Conservation (phyloP, 2,888 invertebrate species). For the Dasysyrphus tricinctus region DNA sequence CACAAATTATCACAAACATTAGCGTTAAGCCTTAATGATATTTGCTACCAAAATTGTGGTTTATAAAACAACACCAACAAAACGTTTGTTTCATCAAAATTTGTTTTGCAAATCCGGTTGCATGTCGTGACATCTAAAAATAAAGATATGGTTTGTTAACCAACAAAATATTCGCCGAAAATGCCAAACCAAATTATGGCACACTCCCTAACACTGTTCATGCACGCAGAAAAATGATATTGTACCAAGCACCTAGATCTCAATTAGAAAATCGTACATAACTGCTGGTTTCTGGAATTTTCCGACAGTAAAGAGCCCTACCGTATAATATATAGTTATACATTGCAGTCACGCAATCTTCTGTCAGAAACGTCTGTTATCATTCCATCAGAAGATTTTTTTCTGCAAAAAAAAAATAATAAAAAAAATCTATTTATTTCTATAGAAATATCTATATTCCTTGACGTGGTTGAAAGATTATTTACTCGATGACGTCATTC, state of each 20-base stretch:
- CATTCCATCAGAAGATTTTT: conserved; percentile 8
- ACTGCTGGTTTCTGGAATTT: conserved; percentile 34
- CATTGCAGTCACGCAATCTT: conserved; percentile 58
- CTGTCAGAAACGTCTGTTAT: conserved; percentile 19
- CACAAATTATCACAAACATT: too few species aligned
- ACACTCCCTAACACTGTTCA: conserved; percentile 30
- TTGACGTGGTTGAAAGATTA: conserved; percentile 35
- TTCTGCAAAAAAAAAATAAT: not conserved
- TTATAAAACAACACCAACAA: too few species aligned
- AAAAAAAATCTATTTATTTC: conserved; percentile 17
- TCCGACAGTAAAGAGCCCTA: conserved; percentile 13
- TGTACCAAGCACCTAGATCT: conserved; percentile 32
- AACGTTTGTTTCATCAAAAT: too few species aligned
- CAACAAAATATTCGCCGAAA: conserved; percentile 22
- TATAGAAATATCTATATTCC: conserved; percentile 21
- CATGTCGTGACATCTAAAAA: not conserved
- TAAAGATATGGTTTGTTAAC: conserved; percentile 3
- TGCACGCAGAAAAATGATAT: conserved; percentile 28
- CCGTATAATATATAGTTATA: conserved; percentile 11
- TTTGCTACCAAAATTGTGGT: too few species aligned
- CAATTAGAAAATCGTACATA: conserved; percentile 28
- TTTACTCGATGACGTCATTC: conserved; percentile 55
- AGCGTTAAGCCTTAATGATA: too few species aligned
- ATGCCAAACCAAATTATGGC: conserved; percentile 31
- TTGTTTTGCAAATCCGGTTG: not conserved